phyloP scores from a whole-genome alignment of 2,113 vertebrate genomes.

The Diadophis punctatus region DNA sequence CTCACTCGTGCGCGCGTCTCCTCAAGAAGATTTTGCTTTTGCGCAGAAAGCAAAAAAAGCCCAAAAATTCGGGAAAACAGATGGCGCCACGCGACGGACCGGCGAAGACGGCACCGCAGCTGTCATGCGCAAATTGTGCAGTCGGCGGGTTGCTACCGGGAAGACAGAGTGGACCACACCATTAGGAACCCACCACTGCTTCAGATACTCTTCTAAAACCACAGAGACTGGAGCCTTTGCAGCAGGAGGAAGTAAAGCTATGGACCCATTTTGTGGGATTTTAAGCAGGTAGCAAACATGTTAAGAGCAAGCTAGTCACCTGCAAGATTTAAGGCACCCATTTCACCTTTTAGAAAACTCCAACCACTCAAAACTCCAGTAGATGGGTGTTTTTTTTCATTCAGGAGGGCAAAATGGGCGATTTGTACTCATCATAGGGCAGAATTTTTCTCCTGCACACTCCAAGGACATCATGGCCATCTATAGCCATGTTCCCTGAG shows the following conservation, averaged over 20 bases:
- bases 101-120: too few species aligned
- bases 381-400: neutral
- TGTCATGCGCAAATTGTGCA: too few species aligned
- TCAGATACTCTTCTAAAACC: neutral
- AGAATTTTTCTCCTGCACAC: neutral
- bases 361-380: neutral
- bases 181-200: too few species aligned
- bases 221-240: neutral
- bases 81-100: too few species aligned
- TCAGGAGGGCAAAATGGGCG: neutral
- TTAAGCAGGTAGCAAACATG: neutral
- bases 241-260: neutral
- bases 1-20: too few species aligned
- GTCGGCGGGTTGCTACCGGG: too few species aligned
- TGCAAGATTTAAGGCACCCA: neutral
- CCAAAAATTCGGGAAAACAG: too few species aligned
- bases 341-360: neutral
- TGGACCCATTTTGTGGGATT: neutral
- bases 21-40: too few species aligned
- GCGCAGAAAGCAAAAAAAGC: too few species aligned
- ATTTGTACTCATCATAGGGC: neutral
- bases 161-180: too few species aligned
- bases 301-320: neutral
- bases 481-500: neutral
- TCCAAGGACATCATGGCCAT: neutral